Evolutionary conservation across 1,140 invertebrate genomes (phyloP), one percentile per base, ranked within the genome.

Genomic region (Medauroidea extradentata): DNA sequence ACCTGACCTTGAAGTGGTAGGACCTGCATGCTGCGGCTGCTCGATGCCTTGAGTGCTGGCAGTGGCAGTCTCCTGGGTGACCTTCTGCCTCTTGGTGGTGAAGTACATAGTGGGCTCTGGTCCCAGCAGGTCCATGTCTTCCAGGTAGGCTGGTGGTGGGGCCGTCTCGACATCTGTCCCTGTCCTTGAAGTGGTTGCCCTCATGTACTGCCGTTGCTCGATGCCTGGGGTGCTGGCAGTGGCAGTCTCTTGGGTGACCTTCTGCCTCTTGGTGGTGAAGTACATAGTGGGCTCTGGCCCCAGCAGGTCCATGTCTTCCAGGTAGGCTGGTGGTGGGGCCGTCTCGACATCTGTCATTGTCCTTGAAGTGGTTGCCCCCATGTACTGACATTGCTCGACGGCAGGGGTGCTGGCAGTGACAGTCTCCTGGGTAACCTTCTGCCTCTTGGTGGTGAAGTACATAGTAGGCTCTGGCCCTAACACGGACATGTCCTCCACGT

Each of bases 1-100:
- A 43, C 78, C 72, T 62, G 65, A 70, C 48, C 62, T 61, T n/a
- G n/a, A n/a, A 5, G 5, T 24, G 41, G 23, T 24, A 57, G 8
- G 50, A 23, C 56, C 27, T 50, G 42, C 23, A 21, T 54, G 21
- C 4, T 4, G 2, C 42, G 55, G 27, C 29, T 13, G 2, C 13
- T 4, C 24, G 29, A 3, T 13, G 34, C 25, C 18, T n/a, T 19
- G 7, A 1, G 25, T 3, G 16, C 54, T 52, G 29, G 5, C 29
- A 34, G 11, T 11, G 11, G 29, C 5, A 11, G 29, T 34, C 5
- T 4, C 11, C 29, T 34, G 29, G 29, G 29, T 4, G 5, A 34
- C 11, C 29, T 34, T 41, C 14, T 19, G 29, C 16, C 19, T 59
- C 42, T 57, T 60, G 21, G 24, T 55, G 16, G 38, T 58, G 43